These are phyloP conservation scores for Autographa pulchrina DNA, from an alignment of 2,888 invertebrate genomes.

Conservation along the genomic window DNA sequence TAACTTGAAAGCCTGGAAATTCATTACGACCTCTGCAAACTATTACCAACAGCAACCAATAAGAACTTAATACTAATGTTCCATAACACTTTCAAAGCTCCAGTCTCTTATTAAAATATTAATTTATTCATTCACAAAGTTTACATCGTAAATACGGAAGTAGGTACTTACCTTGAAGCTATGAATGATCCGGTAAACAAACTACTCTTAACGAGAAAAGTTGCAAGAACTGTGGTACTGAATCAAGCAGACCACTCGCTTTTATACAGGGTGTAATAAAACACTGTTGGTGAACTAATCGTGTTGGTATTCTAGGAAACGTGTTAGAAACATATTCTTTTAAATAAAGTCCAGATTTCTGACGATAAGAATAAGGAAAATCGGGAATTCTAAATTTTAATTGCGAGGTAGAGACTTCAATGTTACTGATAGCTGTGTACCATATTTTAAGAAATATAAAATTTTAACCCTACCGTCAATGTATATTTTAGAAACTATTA, in stretches of 20 bases:
- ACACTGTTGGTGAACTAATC: neutral
- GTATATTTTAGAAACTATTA: no score
- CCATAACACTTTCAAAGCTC: slow-evolving; percentile 6
- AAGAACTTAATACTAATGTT: slow-evolving; percentile 13
- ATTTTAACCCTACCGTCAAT: no score
- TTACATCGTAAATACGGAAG: slow-evolving; percentile 57
- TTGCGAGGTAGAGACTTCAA: no score
- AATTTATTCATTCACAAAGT: slow-evolving; percentile 61
- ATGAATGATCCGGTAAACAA: slow-evolving; percentile 64
- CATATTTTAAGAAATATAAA: no score
- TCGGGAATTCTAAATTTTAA: no score
- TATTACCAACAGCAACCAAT: neutral
- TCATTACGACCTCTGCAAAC: neutral
- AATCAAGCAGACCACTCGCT: neutral
- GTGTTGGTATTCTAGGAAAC: neutral
- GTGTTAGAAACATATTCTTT: neutral
- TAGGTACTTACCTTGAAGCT: slow-evolving; percentile 50
- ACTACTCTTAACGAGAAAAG: slow-evolving; percentile 76
- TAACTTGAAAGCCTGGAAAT: neutral
- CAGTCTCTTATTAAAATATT: slow-evolving; percentile 55
- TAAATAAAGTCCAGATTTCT: neutral
- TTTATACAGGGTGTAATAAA: neutral
- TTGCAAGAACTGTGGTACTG: slow-evolving; percentile 59
- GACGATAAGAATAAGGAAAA: no score
- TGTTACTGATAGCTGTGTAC: no score